Evolutionary conservation across 2,888 invertebrate species (phyloP).

Genomic region (Melanostoma mellinum): DNA sequence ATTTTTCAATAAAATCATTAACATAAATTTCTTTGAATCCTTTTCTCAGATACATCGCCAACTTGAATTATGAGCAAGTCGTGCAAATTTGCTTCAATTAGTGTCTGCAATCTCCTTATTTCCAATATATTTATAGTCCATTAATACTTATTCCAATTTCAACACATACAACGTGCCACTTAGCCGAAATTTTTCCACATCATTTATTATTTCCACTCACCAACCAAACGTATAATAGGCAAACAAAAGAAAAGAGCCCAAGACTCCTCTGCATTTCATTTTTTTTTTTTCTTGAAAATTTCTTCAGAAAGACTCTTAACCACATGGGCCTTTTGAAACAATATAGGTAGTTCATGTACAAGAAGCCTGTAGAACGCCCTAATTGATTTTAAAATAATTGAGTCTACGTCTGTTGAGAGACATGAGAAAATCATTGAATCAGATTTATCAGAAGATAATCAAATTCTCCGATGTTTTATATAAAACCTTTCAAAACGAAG

Average conservation of each 20-base stretch:
- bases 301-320: no score
- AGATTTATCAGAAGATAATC: conserved; percentile 28
- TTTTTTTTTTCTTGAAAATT: neutral
- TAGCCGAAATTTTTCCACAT: conserved; percentile 57
- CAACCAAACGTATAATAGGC: conserved; percentile 43
- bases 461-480: conserved; percentile 8
- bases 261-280: neutral
- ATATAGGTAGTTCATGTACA: no score
- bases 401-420: neutral
- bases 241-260: conserved; percentile 14
- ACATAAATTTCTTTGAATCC: conserved; percentile 37
- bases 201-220: conserved; percentile 61
- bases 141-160: conserved; percentile 59
- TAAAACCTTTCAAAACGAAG: neutral
- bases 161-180: conserved; percentile 50
- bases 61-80: conserved; percentile 27
- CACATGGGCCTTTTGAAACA: no score
- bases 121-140: conserved; percentile 51
- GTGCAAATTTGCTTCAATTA: conserved; percentile 45
- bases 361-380: neutral
- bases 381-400: conserved; percentile 51
- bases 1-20: neutral
- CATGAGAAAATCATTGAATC: no score
- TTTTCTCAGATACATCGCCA: neutral
- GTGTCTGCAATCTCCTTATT: conserved; percentile 31